Conservation (phyloP, 1,140 invertebrate genomes). For the Hypothenemus hampei region DNA sequence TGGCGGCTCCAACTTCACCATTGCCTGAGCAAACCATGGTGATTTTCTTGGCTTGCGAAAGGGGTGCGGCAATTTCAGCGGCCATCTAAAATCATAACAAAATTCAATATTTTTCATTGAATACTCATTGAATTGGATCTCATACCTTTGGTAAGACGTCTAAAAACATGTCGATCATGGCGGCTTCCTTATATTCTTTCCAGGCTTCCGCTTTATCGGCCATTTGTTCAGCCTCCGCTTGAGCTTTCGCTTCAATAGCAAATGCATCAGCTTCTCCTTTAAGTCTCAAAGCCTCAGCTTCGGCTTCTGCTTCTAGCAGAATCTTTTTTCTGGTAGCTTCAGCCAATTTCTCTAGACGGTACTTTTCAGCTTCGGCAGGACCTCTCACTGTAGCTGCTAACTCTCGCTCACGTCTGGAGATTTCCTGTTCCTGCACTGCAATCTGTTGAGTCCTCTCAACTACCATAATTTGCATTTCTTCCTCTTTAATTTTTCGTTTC, state of each 20-base stretch:
- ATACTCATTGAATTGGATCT: conserved; percentile 49
- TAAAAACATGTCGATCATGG: conserved; percentile 96
- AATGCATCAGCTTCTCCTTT: conserved; percentile 84
- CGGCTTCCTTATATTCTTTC: conserved; percentile 93
- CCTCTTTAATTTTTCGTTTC: conserved; percentile 92
- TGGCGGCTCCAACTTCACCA: conserved; percentile 86
- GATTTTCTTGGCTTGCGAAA: conserved; percentile 92
- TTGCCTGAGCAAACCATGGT: conserved; percentile 81
- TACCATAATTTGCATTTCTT: conserved; percentile 84
- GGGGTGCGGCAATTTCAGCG: conserved; percentile 90
- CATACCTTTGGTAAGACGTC: conserved; percentile 86
- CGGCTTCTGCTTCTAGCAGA: conserved; percentile 86
- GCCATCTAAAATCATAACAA: conserved; percentile 43
- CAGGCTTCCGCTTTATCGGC: conserved; percentile 94
- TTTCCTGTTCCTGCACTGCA: conserved; percentile 84
- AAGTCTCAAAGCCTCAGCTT: conserved; percentile 81
- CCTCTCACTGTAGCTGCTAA: conserved; percentile 84
- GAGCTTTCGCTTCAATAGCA: conserved; percentile 89
- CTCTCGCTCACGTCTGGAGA: conserved; percentile 77
- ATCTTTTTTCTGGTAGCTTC: conserved; percentile 84
- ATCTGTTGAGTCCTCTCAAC: conserved; percentile 92
- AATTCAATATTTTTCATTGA: not conserved
- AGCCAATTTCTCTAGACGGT: conserved; percentile 84
- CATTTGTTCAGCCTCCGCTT: conserved; percentile 95
- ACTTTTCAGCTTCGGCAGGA: conserved; percentile 93